Conservation (phyloP, 2,113 vertebrate species). For the Oncorhynchus keta region DNA sequence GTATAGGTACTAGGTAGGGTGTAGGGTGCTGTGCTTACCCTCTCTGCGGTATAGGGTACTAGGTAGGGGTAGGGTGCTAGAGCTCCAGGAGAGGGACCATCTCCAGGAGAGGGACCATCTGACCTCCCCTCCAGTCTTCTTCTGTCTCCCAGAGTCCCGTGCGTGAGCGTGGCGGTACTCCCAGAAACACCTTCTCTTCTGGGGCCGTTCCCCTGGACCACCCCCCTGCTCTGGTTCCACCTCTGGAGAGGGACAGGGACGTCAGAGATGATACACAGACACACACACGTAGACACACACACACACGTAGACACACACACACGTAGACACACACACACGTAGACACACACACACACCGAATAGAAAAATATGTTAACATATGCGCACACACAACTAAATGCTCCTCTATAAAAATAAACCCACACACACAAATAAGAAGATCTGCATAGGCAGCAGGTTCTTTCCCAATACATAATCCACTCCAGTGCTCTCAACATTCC, state of each 20-base stretch:
- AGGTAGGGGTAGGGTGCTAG: constrained; percentile 67
- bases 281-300: background rate
- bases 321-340: too few species aligned
- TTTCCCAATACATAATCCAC: too few species aligned
- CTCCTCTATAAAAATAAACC: too few species aligned
- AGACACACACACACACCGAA: background rate
- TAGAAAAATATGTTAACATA: background rate
- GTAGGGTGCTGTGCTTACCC: background rate
- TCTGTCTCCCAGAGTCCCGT: constrained; percentile 54
- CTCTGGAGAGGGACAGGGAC: constrained; percentile 23
- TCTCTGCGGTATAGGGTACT: constrained; percentile 29
- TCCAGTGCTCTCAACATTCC: too few species aligned
- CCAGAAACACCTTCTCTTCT: constrained; percentile 74
- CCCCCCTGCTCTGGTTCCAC: constrained; percentile 49
- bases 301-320: background rate
- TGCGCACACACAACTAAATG: background rate
- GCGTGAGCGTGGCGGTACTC: constrained; percentile 67
- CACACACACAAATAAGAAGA: background rate
- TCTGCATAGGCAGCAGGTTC: too few species aligned
- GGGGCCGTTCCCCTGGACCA: constrained; percentile 48
- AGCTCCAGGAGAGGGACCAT: constrained; percentile 75
- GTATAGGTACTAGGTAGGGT: background rate
- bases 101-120: constrained; percentile 74
- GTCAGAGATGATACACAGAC: background rate
- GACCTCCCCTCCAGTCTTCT: constrained; percentile 56